Evolutionary conservation across 2,797 vertebrate genomes (phyloP).

Genomic region (Picus viridis): DNA sequence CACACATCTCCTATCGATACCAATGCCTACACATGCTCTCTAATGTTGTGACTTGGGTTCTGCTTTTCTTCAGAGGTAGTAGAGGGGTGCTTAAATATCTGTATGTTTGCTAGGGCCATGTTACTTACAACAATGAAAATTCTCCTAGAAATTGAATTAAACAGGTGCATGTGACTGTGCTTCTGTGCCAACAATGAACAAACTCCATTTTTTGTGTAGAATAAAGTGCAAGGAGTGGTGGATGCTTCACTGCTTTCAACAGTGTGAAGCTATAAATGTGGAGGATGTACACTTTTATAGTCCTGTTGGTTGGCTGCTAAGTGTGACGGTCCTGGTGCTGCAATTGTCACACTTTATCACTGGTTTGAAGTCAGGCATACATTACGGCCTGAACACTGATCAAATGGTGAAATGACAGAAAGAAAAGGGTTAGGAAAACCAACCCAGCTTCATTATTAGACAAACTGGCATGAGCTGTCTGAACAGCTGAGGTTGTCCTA

Average conservation of each 20-base stretch:
- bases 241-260: fast-evolving
- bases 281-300: not conserved
- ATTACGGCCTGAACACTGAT: fast-evolving
- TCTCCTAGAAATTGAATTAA: not conserved
- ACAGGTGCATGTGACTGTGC: not conserved
- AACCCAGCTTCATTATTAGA: fast-evolving
- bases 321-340: not conserved
- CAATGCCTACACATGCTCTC: fast-evolving
- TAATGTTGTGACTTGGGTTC: not conserved
- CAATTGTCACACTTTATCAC: not conserved
- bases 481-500: not conserved
- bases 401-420: not conserved
- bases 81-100: not conserved
- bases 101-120: fast-evolving
- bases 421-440: not conserved
- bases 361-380: fast-evolving
- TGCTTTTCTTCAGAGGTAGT: not conserved
- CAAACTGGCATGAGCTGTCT: not conserved
- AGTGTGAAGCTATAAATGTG: not conserved
- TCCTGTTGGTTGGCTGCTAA: fast-evolving
- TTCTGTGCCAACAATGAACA: not conserved
- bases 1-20: fast-evolving
- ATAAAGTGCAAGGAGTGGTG: not conserved
- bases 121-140: not conserved
- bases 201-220: fast-evolving